These are phyloP conservation scores for Hirundo rustica DNA, from an alignment of 2,797 vertebrate species.

Conservation along the genomic window DNA sequence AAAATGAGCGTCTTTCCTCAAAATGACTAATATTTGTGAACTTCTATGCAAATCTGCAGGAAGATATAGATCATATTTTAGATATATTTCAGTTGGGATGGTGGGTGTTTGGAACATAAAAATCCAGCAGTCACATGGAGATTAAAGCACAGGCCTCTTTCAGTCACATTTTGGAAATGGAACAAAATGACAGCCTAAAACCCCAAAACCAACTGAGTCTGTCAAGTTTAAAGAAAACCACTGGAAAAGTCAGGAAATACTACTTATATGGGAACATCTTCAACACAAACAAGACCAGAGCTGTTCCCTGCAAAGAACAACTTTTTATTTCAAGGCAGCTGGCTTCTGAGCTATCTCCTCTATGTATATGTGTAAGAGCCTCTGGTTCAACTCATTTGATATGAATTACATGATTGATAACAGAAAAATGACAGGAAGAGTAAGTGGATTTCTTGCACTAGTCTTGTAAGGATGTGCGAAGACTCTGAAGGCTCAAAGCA, in stretches of 20 bases:
- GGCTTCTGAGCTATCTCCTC: not conserved
- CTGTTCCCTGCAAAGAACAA: not conserved
- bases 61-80: constrained; percentile 13
- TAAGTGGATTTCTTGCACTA: not conserved
- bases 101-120: constrained; percentile 35
- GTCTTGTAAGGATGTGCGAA: not conserved
- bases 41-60: not conserved
- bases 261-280: not conserved
- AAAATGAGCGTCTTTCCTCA: not conserved
- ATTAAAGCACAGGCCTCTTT: not conserved
- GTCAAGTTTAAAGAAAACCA: not conserved
- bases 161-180: not conserved
- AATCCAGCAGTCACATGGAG: constrained; percentile 15
- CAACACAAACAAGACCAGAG: not conserved
- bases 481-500: not conserved
- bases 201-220: not conserved
- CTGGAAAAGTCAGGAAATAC: not conserved
- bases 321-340: not conserved
- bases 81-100: constrained; percentile 4
- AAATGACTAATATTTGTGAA: not conserved
- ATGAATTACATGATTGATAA: not conserved
- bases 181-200: not conserved
- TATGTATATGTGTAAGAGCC: not conserved
- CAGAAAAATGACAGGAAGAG: not conserved
- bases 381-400: not conserved